Conservation (phyloP, 2,797 vertebrate genomes). For the Saxicola maurus region DNA sequence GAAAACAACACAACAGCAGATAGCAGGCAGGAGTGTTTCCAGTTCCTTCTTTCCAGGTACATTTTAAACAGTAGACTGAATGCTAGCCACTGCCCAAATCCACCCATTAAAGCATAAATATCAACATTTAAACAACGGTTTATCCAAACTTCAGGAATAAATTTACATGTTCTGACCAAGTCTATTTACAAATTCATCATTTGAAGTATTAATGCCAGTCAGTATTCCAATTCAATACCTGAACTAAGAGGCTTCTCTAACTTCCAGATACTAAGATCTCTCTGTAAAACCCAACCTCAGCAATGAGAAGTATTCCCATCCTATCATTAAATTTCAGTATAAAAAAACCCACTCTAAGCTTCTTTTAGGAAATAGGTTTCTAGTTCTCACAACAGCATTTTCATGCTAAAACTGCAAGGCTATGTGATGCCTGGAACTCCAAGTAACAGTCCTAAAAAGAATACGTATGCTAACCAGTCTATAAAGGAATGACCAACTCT, state of each 20-base stretch:
- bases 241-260: not conserved
- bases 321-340: not conserved
- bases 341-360: not conserved
- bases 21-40: not conserved
- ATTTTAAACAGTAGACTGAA: not conserved
- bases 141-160: not conserved
- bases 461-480: not conserved
- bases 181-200: not conserved
- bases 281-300: not conserved
- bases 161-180: not conserved
- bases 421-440: not conserved
- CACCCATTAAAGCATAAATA: not conserved
- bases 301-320: not conserved
- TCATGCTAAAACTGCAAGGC: not conserved
- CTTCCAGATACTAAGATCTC: not conserved
- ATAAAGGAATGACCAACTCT: not conserved
- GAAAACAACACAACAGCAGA: not conserved
- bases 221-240: not conserved
- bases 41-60: not conserved
- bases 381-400: not conserved
- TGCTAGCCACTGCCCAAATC: not conserved
- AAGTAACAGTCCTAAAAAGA: not conserved
- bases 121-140: not conserved
- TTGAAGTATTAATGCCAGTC: not conserved
- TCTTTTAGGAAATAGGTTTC: not conserved